Evolutionary conservation across 2,797 vertebrate genomes (phyloP).

Genomic region (Lutjanus argentimaculatus): DNA sequence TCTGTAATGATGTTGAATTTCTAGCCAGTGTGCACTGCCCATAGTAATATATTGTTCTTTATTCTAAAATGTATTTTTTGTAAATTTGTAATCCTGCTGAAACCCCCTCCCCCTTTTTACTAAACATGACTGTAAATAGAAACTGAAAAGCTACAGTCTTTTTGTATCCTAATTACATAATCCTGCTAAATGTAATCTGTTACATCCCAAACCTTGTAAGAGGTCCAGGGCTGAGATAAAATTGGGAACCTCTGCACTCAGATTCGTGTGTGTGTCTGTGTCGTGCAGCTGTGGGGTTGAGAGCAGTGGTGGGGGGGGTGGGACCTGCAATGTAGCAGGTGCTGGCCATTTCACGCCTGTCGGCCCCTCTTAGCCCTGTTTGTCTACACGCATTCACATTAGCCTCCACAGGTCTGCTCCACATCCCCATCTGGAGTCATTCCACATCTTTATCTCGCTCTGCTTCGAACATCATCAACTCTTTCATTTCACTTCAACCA

Average conservation of each 20-base stretch:
- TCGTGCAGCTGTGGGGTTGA: slow-evolving; percentile 73
- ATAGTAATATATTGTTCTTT: no score
- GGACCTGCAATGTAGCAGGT: slow-evolving; percentile 81
- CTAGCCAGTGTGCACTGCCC: no score
- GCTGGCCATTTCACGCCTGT: slow-evolving; percentile 85
- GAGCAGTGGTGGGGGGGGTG: slow-evolving; percentile 32
- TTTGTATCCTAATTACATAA: no score
- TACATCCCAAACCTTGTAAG: no score
- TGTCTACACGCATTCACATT: slow-evolving; percentile 75
- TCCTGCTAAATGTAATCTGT: no score
- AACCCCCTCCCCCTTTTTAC: no score
- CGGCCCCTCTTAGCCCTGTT: slow-evolving; percentile 77
- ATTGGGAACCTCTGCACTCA: neutral
- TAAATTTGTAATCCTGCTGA: no score
- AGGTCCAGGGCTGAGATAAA: no score
- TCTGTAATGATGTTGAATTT: no score
- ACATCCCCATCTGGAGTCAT: slow-evolving; percentile 67
- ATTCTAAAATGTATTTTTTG: no score
- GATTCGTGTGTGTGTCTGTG: slow-evolving; percentile 37
- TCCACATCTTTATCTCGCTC: slow-evolving; percentile 40
- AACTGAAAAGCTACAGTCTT: no score
- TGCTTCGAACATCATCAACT: slow-evolving; percentile 7
- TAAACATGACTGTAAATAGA: no score
- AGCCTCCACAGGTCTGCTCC: slow-evolving; percentile 66
- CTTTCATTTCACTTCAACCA: slow-evolving; percentile 32